Conservation (phyloP, 2,113 vertebrate genomes). For the Leptocoma aspasia region DNA sequence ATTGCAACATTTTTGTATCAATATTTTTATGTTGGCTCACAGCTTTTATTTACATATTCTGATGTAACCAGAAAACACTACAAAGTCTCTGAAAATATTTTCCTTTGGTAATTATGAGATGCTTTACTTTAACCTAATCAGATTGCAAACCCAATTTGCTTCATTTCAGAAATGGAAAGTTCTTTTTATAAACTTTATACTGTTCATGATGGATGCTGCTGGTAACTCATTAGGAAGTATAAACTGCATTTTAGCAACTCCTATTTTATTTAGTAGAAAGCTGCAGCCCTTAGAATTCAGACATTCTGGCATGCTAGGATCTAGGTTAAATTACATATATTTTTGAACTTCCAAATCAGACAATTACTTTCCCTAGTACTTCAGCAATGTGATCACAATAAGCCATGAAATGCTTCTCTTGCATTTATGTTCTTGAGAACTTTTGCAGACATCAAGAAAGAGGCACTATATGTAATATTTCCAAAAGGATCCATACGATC, state of each 20-base stretch:
- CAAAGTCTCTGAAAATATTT: conserved; percentile 9
- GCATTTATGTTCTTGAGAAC: neutral
- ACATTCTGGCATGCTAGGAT: neutral
- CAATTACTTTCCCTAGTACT: neutral
- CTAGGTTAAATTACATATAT: neutral
- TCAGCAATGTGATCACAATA: neutral
- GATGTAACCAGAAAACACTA: neutral
- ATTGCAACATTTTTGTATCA: conserved; percentile 13
- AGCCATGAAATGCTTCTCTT: neutral
- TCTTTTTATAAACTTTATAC: neutral
- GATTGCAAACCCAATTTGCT: neutral
- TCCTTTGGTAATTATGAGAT: neutral
- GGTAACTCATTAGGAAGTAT: neutral
- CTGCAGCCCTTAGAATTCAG: neutral
- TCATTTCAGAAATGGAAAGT: neutral
- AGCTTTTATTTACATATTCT: conserved; percentile 6
- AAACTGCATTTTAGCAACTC: neutral
- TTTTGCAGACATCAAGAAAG: neutral
- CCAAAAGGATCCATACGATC: neutral
- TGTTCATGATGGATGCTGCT: neutral
- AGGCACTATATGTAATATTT: neutral
- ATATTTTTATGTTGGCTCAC: conserved; percentile 13
- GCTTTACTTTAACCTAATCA: neutral
- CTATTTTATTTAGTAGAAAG: neutral
- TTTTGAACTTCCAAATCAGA: neutral